Percentiles rank a stretch among this genome's conserved stretches.
phyloP scores from a whole-genome alignment of 2,888 invertebrate genomes.

The Cylindroiulus punctatus region DNA sequence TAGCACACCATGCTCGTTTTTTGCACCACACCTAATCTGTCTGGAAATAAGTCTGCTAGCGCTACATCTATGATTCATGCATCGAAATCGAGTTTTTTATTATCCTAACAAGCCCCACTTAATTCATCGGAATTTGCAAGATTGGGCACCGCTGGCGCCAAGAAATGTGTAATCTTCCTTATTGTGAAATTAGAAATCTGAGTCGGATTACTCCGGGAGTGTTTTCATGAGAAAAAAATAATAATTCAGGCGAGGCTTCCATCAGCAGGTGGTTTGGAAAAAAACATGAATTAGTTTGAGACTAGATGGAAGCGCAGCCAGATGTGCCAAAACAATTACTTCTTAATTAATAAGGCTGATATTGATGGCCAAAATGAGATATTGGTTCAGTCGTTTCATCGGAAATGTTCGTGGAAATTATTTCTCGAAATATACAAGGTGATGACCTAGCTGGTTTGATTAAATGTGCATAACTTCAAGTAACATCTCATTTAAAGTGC shows the following conservation, averaged over 20 bases:
- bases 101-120: background rate
- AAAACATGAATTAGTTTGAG: background rate
- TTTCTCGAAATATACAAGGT: background rate
- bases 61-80: no score
- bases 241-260: background rate
- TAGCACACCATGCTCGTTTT: background rate
- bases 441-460: background rate
- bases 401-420: background rate
- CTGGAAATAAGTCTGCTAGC: background rate
- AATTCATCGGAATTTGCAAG: background rate
- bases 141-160: background rate
- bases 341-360: background rate
- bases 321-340: background rate
- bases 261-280: constrained; percentile 25
- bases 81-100: background rate
- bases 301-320: background rate
- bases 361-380: background rate
- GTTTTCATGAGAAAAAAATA: background rate
- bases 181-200: background rate
- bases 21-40: background rate
- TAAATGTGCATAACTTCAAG: no score
- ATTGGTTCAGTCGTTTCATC: background rate
- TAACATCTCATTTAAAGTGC: no score
- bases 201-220: background rate
- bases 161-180: background rate